These are phyloP conservation scores for Malaclemys terrapin DNA, from an alignment of 2,113 vertebrate species.

Conservation along the genomic window DNA sequence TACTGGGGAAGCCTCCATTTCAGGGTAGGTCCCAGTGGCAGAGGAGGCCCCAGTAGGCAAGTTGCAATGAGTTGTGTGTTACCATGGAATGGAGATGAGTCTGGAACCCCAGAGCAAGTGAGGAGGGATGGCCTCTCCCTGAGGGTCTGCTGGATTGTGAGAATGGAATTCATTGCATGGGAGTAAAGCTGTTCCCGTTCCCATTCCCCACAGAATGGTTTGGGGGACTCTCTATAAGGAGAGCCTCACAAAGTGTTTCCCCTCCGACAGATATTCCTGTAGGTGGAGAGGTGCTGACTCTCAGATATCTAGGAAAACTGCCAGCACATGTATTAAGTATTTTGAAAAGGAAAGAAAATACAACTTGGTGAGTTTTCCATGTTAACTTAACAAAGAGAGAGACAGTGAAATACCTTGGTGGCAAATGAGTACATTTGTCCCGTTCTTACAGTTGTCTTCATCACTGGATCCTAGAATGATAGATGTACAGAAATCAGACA, in stretches of 20 bases:
- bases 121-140: neutral
- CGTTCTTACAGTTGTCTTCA: neutral
- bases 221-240: neutral
- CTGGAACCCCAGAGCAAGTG: neutral
- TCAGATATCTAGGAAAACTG: neutral
- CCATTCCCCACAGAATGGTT: neutral
- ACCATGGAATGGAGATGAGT: neutral
- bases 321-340: neutral
- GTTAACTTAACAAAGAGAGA: constrained; percentile 1
- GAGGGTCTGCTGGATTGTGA: neutral
- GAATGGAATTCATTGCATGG: neutral
- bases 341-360: neutral
- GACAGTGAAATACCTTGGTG: neutral
- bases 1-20: neutral
- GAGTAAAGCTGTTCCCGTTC: neutral
- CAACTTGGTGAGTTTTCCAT: neutral
- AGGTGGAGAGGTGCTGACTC: neutral
- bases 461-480: neutral
- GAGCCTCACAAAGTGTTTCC: neutral
- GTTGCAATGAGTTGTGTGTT: neutral
- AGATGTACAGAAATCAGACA: neutral
- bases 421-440: neutral
- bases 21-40: neutral
- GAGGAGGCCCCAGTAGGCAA: neutral
- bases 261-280: neutral